A percentile compares a stretch with the other conserved stretches of the same genome.
phyloP scores from a whole-genome alignment of 2,797 vertebrate genomes.

The Coracias cyanogaster region DNA sequence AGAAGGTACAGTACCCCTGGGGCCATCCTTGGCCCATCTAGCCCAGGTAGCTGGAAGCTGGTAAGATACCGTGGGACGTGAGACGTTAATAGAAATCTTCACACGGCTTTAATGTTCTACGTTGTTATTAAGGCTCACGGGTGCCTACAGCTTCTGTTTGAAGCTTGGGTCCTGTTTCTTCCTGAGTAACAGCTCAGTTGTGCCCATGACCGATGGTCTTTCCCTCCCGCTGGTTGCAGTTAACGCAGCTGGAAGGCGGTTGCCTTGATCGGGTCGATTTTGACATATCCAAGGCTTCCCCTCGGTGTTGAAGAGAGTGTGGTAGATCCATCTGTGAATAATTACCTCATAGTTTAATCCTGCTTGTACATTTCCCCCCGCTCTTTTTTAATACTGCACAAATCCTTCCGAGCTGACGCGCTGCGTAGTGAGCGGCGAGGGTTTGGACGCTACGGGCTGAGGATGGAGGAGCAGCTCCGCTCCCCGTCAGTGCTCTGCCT shows the following conservation, averaged over 20 bases:
- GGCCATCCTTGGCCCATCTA: rapidly evolving
- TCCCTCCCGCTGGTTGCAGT: background rate
- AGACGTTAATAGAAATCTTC: no score
- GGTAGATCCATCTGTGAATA: conserved; percentile 22
- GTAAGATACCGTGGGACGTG: no score
- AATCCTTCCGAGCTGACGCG: background rate
- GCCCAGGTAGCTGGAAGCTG: background rate
- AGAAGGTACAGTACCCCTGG: conserved; percentile 59
- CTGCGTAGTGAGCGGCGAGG: background rate
- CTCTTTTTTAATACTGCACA: background rate
- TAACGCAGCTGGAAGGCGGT: background rate
- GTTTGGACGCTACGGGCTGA: background rate
- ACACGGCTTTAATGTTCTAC: background rate
- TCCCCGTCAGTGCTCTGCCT: background rate
- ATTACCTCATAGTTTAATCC: background rate
- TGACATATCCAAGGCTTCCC: background rate
- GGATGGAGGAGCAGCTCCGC: background rate
- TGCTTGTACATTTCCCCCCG: background rate
- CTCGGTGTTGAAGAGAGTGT: background rate
- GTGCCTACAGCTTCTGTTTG: background rate
- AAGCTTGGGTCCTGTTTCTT: background rate
- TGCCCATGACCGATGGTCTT: background rate
- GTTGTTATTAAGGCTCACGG: background rate
- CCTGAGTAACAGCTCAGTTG: background rate
- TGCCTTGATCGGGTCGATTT: background rate